Evolutionary conservation across 2,888 invertebrate genomes (phyloP).

Genomic region (Eretmocerus hayati): DNA sequence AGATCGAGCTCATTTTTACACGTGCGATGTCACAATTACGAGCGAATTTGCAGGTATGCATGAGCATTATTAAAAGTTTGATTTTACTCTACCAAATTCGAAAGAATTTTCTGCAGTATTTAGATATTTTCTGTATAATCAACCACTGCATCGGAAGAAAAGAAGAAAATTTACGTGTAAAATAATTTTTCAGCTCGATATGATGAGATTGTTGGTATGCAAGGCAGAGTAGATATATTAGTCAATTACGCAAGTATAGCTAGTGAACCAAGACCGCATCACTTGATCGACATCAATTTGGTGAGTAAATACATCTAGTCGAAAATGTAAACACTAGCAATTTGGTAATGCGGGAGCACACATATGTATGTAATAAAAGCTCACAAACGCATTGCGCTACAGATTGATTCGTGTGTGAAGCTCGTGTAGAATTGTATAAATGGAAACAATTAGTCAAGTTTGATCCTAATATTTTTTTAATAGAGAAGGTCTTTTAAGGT

Average conservation of each 20-base stretch:
- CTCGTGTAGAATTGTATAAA: background rate
- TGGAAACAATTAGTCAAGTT: background rate
- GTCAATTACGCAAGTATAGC: conserved; percentile 44
- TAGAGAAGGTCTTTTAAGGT: background rate
- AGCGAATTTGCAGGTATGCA: conserved; percentile 23
- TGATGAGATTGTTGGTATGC: conserved; percentile 39
- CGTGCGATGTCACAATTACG: conserved; percentile 49
- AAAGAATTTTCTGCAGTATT: no score
- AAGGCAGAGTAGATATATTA: conserved; percentile 48
- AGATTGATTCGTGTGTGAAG: background rate
- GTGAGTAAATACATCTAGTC: conserved; percentile 28
- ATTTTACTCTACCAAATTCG: background rate
- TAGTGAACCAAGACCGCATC: conserved; percentile 24
- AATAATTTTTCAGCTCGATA: conserved; percentile 35
- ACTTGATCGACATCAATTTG: conserved; percentile 37
- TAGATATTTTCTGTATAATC: no score
- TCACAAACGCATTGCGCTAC: background rate
- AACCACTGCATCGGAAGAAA: no score
- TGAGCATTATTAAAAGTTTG: no score
- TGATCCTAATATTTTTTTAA: background rate
- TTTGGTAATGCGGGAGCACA: background rate
- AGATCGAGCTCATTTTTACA: conserved; percentile 47
- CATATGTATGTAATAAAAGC: background rate
- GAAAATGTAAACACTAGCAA: background rate
- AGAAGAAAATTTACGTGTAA: no score